Conservation (phyloP, 2,113 vertebrate species). For the Epinephelus lanceolatus region DNA sequence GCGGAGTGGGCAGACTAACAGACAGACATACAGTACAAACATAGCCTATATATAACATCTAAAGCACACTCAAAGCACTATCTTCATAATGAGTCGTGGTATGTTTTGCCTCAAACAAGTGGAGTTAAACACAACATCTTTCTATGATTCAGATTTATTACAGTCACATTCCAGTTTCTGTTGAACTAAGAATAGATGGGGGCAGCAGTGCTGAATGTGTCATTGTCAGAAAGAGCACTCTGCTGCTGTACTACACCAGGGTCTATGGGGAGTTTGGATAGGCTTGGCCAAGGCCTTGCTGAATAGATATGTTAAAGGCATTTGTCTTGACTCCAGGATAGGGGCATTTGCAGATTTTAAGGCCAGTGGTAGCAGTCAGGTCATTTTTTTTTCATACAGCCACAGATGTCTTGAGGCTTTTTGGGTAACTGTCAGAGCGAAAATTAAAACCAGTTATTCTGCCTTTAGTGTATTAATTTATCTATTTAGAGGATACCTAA, state of each 20-base stretch:
- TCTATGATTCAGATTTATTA: slow-evolving; percentile 45
- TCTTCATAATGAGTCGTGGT: not conserved
- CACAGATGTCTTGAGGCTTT: not conserved
- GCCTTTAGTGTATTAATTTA: not conserved
- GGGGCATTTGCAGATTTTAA: slow-evolving; percentile 46
- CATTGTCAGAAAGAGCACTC: slow-evolving; percentile 62
- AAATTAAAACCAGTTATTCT: slow-evolving; percentile 26
- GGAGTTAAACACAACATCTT: slow-evolving; percentile 25
- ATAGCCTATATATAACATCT: not conserved
- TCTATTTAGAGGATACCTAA: not conserved
- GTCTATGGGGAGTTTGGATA: slow-evolving; percentile 50
- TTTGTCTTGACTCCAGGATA: slow-evolving; percentile 46
- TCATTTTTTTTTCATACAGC: not conserved
- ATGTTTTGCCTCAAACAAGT: not conserved
- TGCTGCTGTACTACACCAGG: slow-evolving; percentile 33
- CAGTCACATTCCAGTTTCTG: slow-evolving; percentile 46
- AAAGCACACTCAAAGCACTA: not conserved
- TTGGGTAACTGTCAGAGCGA: slow-evolving; percentile 2
- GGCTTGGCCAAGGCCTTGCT: slow-evolving; percentile 40
- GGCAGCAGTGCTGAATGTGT: slow-evolving; percentile 60
- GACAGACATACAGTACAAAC: not conserved
- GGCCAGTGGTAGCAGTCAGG: slow-evolving; percentile 12
- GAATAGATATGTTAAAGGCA: slow-evolving; percentile 55
- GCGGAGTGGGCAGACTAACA: not conserved
- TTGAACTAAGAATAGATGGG: slow-evolving; percentile 61